Conservation (phyloP, 2,888 invertebrate genomes). For the Phortica okadai region DNA sequence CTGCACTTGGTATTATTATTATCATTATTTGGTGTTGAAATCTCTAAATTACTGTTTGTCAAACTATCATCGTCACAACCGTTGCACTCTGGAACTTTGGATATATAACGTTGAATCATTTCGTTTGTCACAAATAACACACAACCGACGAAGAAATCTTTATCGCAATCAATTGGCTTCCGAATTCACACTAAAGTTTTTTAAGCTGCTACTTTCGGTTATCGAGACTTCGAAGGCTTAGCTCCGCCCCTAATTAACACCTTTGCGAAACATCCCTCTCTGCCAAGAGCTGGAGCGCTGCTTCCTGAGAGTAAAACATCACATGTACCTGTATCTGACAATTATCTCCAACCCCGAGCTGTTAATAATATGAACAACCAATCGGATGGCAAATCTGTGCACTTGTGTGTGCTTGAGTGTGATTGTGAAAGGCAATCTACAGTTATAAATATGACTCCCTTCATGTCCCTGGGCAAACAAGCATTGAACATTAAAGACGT, state of each 20-base stretch:
- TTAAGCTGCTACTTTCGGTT: background rate
- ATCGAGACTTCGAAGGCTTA: constrained; percentile 36
- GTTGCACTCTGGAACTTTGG: background rate
- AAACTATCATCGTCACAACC: constrained; percentile 41
- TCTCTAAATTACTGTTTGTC: constrained; percentile 49
- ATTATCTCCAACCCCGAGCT: constrained; percentile 33
- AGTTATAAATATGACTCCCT: background rate
- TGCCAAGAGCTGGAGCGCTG: constrained; percentile 38
- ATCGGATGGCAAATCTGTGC: background rate
- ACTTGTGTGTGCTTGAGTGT: background rate
- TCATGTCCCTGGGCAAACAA: too few species aligned
- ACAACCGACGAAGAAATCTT: constrained; percentile 29
- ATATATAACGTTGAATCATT: constrained; percentile 6
- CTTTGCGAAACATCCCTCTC: constrained; percentile 39
- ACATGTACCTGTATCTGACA: too few species aligned
- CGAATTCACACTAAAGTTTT: constrained; percentile 33
- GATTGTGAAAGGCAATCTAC: background rate
- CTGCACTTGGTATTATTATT: constrained; percentile 40
- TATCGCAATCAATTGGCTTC: constrained; percentile 38
- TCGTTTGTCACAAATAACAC: constrained; percentile 23
- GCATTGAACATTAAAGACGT: too few species aligned
- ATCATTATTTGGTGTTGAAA: constrained; percentile 50
- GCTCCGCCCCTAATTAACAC: constrained; percentile 67
- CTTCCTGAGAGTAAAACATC: constrained; percentile 36
- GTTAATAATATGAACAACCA: constrained; percentile 18